phyloP scores from a whole-genome alignment of 1,140 invertebrate genomes.

The Tetraneura akinire region DNA sequence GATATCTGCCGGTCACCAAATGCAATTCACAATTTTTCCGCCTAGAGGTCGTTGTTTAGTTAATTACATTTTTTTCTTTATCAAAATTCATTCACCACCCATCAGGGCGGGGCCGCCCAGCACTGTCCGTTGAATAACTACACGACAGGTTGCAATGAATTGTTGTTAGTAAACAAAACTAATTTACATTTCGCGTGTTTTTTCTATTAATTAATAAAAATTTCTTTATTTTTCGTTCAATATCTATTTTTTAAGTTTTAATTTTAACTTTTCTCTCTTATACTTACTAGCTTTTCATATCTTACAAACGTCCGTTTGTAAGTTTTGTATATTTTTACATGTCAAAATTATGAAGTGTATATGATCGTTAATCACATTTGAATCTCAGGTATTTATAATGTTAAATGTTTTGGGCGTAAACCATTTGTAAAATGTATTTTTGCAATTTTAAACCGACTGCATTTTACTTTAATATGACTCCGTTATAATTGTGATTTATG shows the following conservation, averaged over 20 bases:
- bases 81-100: not conserved
- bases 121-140: not conserved
- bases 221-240: not conserved
- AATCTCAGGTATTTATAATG: slow-evolving; percentile 36
- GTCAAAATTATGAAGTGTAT: not conserved
- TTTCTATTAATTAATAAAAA: not conserved
- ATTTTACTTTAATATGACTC: too few species aligned
- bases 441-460: not conserved
- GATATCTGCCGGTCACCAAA: too few species aligned
- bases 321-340: not conserved
- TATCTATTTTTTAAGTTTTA: not conserved
- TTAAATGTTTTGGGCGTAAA: slow-evolving; percentile 43
- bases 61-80: not conserved
- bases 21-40: too few species aligned
- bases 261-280: not conserved
- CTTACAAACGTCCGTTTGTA: not conserved
- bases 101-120: slow-evolving; percentile 12
- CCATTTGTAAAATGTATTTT: not conserved
- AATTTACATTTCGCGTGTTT: not conserved
- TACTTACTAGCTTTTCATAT: not conserved
- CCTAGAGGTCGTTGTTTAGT: too few species aligned
- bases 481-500: not conserved
- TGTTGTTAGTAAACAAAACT: slow-evolving; percentile 28
- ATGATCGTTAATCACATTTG: slow-evolving; percentile 30
- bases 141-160: slow-evolving; percentile 4